Conservation (phyloP, 2,797 vertebrate genomes). For the Threskiornis aethiopicus region DNA sequence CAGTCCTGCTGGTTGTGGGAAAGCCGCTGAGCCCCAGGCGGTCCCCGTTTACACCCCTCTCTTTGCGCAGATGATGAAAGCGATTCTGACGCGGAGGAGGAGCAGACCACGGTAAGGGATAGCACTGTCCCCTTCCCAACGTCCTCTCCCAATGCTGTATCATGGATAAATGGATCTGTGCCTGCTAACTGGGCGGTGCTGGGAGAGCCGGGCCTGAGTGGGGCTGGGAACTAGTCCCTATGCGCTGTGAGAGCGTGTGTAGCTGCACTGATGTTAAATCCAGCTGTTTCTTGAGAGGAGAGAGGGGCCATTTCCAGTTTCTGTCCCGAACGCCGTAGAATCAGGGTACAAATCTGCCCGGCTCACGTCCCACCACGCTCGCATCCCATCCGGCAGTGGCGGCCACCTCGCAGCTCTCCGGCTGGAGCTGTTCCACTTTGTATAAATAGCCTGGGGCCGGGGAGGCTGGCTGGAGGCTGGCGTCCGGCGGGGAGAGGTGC, state of each 20-base stretch:
- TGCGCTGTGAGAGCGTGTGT: accelerated
- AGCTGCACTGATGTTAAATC: neutral
- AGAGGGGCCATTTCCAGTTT: neutral
- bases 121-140: accelerated
- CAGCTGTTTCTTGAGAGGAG: neutral
- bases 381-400: neutral
- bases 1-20: neutral
- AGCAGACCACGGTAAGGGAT: conserved; percentile 92
- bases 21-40: neutral
- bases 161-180: accelerated
- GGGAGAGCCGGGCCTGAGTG: neutral
- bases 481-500: neutral
- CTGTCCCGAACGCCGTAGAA: neutral
- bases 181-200: neutral
- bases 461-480: neutral
- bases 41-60: neutral
- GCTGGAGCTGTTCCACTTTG: conserved; percentile 45
- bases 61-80: conserved; percentile 91
- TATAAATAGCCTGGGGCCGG: neutral
- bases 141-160: accelerated
- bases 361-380: accelerated
- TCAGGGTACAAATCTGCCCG: neutral
- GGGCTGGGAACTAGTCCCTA: neutral
- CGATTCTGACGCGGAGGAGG: conserved; percentile 95
- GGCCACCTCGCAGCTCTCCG: neutral